These are phyloP conservation scores for Catalaphyllia jardinei DNA, from an alignment of 64 coral and sea anemone genomes.

Conservation along the genomic window DNA sequence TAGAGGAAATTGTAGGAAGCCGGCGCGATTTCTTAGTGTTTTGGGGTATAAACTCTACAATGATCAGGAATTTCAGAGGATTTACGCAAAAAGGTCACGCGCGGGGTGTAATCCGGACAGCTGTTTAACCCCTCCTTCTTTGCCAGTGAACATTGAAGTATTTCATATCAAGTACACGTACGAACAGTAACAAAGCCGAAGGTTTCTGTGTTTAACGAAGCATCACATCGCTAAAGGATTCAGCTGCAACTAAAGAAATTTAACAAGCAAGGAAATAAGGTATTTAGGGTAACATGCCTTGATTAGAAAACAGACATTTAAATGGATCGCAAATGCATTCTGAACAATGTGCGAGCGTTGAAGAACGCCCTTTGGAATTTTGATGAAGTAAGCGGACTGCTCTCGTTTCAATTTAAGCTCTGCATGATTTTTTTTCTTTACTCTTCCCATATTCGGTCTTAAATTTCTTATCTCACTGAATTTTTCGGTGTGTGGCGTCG, in stretches of 20 bases:
- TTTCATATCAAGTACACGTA: not conserved
- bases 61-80: conserved; percentile 17
- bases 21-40: not conserved
- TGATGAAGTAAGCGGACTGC: not conserved
- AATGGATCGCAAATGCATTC: not conserved
- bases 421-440: not conserved
- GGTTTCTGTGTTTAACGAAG: not conserved
- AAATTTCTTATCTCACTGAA: not conserved
- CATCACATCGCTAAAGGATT: not conserved
- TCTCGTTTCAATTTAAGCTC: not conserved
- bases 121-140: not conserved
- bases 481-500: not conserved
- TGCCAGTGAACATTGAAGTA: not conserved
- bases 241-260: not conserved
- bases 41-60: not conserved
- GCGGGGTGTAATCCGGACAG: not conserved
- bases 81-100: conserved; percentile 34
- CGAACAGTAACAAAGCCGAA: not conserved
- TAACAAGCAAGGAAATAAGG: not conserved
- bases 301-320: not conserved
- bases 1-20: conserved; percentile 18
- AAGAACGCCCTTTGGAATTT: not conserved
- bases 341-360: not conserved
- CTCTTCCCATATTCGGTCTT: not conserved
- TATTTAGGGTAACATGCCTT: not conserved